Base-by-base conservation (phyloP, 2,113 vertebrate species). In the Physeter macrocephalus region DNA sequence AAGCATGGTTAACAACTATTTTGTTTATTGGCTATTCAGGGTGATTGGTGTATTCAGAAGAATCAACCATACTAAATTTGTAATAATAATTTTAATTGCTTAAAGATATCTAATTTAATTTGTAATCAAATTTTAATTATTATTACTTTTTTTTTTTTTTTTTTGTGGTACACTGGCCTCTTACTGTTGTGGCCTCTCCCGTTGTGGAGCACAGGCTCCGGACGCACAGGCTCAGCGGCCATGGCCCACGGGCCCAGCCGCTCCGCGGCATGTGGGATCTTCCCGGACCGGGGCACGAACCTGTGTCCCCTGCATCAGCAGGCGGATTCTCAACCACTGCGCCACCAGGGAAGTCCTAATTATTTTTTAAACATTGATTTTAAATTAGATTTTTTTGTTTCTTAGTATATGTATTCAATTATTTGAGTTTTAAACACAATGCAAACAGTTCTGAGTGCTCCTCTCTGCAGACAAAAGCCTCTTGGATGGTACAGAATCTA, bases 301-400 rank as follows among this genome's bases (percentile, higher is more conserved):
- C n/a, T n/a, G n/a, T n/a, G n/a, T n/a, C n/a, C n/a, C n/a, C n/a
- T n/a, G n/a, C n/a, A n/a, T n/a, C n/a, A n/a, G n/a, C n/a, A n/a
- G n/a, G n/a, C n/a, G n/a, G n/a, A n/a, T n/a, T n/a, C n/a, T n/a
- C n/a, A n/a, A n/a, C n/a, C n/a, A n/a, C n/a, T n/a, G n/a, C n/a
- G n/a, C n/a, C n/a, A n/a, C n/a, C n/a, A n/a, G n/a, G n/a, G n/a
- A n/a, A n/a, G n/a, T n/a, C n/a, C n/a, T 59, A 84, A 78, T 64
- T 54, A 64, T 64, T 71, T 62, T 66, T 36, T 57, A 59, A 23
- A 72, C 14, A 36, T 21, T 82, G 1, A 88, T 92, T 92, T 95
- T 84, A 97, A 82, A 84, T 83, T 91, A 66, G 43, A 49, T 39
- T 92, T 75, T 82, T 93, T 85, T 62, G 34, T 93, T 83, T 93